Evolutionary conservation across 2,797 vertebrate species (phyloP).

Genomic region (Notoglanidium macrostoma): DNA sequence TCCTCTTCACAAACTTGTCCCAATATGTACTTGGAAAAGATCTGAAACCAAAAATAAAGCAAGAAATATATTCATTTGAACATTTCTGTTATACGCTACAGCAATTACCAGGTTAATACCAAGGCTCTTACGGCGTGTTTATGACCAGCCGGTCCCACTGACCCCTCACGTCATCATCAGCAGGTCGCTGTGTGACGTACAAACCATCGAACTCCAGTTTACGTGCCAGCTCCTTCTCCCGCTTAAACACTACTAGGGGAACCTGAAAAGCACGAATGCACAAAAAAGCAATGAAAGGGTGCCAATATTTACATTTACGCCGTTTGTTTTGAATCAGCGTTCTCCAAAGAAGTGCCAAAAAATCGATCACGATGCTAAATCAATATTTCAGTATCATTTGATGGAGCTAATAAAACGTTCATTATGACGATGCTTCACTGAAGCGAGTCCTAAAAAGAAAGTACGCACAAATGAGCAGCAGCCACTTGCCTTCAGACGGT

Average conservation of each 20-base stretch:
- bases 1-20: conserved; percentile 83
- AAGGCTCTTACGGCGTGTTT: conserved; percentile 83
- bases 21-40: conserved; percentile 81
- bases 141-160: conserved; percentile 94
- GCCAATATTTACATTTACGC: neutral
- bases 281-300: neutral
- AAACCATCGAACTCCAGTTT: conserved; percentile 89
- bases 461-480: neutral
- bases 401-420: neutral
- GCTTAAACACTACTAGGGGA: conserved; percentile 92
- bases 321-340: neutral
- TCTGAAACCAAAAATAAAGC: conserved; percentile 56
- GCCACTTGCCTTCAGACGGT: conserved; percentile 85
- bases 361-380: neutral
- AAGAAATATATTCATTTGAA: too few relatives aligned
- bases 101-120: neutral
- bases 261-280: conserved; percentile 72
- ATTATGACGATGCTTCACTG: neutral
- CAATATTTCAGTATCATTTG: neutral
- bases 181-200: conserved; percentile 89
- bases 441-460: neutral
- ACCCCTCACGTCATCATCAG: conserved; percentile 92
- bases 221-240: conserved; percentile 92
- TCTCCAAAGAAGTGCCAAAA: neutral
- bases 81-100: neutral